Evolutionary conservation across 2,113 vertebrate species (phyloP).

Genomic region (Mixornis gularis): DNA sequence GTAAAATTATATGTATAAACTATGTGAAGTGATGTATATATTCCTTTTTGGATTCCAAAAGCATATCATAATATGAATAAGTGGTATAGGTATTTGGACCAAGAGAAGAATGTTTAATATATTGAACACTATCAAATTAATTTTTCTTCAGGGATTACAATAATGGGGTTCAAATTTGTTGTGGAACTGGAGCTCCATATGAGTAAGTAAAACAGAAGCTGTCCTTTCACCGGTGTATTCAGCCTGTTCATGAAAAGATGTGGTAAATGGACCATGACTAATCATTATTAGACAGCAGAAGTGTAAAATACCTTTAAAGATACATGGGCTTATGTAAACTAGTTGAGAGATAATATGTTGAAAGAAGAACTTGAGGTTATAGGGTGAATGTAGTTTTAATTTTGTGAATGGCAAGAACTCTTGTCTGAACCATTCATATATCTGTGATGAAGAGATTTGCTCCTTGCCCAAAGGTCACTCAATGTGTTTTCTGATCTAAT

Average conservation of each 20-base stretch:
- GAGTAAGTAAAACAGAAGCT: not conserved
- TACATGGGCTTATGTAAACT: not conserved
- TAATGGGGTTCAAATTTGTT: not conserved
- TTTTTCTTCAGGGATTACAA: not conserved
- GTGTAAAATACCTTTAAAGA: not conserved
- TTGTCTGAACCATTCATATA: not conserved
- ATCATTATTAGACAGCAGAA: not conserved
- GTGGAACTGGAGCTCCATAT: not conserved
- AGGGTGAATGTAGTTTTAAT: not conserved
- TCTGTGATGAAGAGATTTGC: not conserved
- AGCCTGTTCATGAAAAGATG: not conserved
- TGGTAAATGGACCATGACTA: not conserved
- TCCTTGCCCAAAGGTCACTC: not conserved
- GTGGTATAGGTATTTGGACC: not conserved
- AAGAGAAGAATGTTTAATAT: not conserved
- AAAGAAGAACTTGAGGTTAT: not conserved
- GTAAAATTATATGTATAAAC: not conserved
- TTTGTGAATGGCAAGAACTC: not conserved
- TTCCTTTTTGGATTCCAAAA: not conserved
- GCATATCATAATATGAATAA: not conserved
- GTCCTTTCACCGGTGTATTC: not conserved
- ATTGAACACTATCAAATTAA: not conserved
- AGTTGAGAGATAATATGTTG: not conserved
- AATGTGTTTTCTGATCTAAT: not conserved
- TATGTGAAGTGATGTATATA: not conserved